Evolutionary conservation across 2,113 vertebrate genomes (phyloP), one percentile per base, ranked within the genome.

Genomic region (Cephalopterus ornatus): DNA sequence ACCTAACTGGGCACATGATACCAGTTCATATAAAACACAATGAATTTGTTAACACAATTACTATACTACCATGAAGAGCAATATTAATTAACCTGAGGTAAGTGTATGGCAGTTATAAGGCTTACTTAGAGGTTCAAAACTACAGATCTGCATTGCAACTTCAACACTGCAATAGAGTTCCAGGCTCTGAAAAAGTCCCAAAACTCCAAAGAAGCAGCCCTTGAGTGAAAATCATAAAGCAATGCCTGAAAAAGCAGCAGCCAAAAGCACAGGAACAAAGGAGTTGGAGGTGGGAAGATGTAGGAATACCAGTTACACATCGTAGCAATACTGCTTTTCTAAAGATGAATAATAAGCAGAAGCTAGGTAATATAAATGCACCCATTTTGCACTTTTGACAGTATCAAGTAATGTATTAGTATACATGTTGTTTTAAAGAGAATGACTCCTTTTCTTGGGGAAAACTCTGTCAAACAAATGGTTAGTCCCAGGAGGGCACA

Each of bases 361-460:
- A 85, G 14, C n/a, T 50, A 74, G 0, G 0, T 2, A 33, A n/a
- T 19, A 24, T 21, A 74, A 70, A n/a, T 0, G 1, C 22, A 44
- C 18, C 49, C 9, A 23, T 50, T 50, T 47, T 47, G 30, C 42
- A 46, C 17, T 88, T 74, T 23, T 26, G 27, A 52, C 33, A 47
- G 23, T 67, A 41, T 42, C 16, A 30, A 62, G 20, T 59, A 30
- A 81, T n/a, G 70, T 49, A 67, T 44, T 32, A 37, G 7, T 11
- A 74, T 14, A 66, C 61, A 49, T 12, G 9, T 11, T 42, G 22
- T 6, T 85, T 95, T n/a, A 56, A 70, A 91, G 12, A 81, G 11
- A 85, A 76, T 8, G 8, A 87, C 12, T 8, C n/a, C 30, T 62
- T 70, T 49, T 42, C n/a, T 41, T 56, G 8, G 19, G 49, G 24